A percentile compares a stretch with the other conserved stretches of the same genome.
phyloP scores from a whole-genome alignment of 1,140 invertebrate species.

The Cherax quadricarinatus region DNA sequence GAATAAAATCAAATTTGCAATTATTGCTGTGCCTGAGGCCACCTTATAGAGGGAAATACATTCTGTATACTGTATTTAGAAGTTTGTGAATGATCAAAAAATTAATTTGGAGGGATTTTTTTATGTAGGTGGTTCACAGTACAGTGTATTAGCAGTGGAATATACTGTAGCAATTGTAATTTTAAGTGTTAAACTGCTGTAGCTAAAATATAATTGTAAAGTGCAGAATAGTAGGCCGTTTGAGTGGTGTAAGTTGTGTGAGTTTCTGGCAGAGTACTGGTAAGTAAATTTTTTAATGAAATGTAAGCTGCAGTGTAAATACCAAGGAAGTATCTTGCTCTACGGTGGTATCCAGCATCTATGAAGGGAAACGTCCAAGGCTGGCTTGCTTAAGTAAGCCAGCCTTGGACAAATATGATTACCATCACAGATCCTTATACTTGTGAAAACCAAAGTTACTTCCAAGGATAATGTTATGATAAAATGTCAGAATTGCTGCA shows the following conservation, averaged over 20 bases:
- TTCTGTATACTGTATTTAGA: neutral
- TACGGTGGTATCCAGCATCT: slow-evolving; percentile 13
- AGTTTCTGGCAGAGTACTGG: slow-evolving; percentile 19
- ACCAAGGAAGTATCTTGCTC: slow-evolving; percentile 33
- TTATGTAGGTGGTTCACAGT: slow-evolving; percentile 62
- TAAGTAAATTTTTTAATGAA: neutral
- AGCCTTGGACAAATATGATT: neutral
- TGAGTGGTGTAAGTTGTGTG: slow-evolving; percentile 37
- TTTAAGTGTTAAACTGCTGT: slow-evolving; percentile 57
- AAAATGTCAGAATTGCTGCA: slow-evolving; percentile 42
- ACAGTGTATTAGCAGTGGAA: slow-evolving; percentile 53
- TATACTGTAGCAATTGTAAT: slow-evolving; percentile 21
- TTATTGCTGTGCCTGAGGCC: slow-evolving; percentile 65
- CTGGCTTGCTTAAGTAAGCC: neutral
- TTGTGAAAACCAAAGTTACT: neutral
- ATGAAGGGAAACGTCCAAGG: neutral
- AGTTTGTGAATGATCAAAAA: slow-evolving; percentile 24
- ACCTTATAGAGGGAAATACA: slow-evolving; percentile 37
- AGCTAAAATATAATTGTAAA: slow-evolving; percentile 48
- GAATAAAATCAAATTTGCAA: slow-evolving; percentile 45
- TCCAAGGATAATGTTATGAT: slow-evolving; percentile 39
- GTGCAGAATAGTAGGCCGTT: slow-evolving; percentile 2
- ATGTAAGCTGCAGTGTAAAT: slow-evolving; percentile 54
- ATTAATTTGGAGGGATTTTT: neutral
- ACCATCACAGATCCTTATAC: slow-evolving; percentile 8